Evolutionary conservation across 2,888 invertebrate genomes (phyloP).

Genomic region (Gryllus longicercus): DNA sequence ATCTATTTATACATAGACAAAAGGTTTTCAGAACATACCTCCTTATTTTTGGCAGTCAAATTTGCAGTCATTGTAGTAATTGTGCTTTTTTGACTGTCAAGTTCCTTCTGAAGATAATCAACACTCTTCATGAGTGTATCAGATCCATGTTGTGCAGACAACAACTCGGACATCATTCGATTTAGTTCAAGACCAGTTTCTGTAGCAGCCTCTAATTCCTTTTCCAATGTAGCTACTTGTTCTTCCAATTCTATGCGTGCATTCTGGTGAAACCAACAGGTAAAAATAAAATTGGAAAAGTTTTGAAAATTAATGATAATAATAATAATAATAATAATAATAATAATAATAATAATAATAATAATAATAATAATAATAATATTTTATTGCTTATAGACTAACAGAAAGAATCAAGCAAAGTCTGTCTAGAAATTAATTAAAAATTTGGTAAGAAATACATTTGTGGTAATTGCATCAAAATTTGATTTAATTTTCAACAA

Average conservation of each 20-base stretch:
- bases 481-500: too few species aligned
- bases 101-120: slow-evolving; percentile 62
- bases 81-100: slow-evolving; percentile 63
- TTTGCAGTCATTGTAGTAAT: slow-evolving; percentile 48
- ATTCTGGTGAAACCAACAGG: slow-evolving; percentile 49
- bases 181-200: slow-evolving; percentile 75
- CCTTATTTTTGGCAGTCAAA: slow-evolving; percentile 47
- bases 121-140: slow-evolving; percentile 61
- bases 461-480: too few species aligned
- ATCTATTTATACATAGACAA: too few species aligned
- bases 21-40: slow-evolving; percentile 42
- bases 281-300: slow-evolving; percentile 50
- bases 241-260: slow-evolving; percentile 58
- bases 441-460: too few species aligned
- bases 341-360: too few species aligned
- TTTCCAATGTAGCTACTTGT: slow-evolving; percentile 63
- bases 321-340: slow-evolving; percentile 49
- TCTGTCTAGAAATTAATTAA: too few species aligned
- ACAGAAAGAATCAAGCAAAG: too few species aligned
- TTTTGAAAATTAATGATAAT: slow-evolving; percentile 65
- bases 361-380: too few species aligned
- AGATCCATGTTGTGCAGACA: slow-evolving; percentile 65
- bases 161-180: slow-evolving; percentile 62
- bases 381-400: too few species aligned
- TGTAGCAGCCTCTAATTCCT: slow-evolving; percentile 76